Evolutionary conservation across 37 sponge, comb jelly and placozoan genomes (phyloP).

Genomic region (Diacarnus erythraeanus): DNA sequence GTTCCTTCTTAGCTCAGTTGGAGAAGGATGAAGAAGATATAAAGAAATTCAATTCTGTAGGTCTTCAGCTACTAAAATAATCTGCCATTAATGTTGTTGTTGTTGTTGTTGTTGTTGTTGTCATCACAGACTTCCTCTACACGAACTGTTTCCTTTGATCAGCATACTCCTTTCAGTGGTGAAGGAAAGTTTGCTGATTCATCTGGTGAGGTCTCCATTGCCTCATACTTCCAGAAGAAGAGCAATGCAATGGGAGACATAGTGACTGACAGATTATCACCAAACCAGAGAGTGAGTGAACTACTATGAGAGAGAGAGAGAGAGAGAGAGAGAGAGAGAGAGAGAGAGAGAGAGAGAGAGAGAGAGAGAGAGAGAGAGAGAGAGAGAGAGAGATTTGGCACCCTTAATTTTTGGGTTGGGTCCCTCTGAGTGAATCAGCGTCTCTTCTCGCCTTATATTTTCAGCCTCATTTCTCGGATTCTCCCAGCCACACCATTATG

Average conservation of each 20-base stretch:
- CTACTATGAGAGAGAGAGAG: not conserved
- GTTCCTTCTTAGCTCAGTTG: conserved; percentile 40
- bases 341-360: not conserved
- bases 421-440: no score
- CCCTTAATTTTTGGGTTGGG: not conserved
- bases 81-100: not conserved
- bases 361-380: not conserved
- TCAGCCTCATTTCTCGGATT: conserved; percentile 45
- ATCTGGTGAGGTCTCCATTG: conserved; percentile 24
- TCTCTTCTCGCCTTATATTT: no score
- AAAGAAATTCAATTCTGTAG: conserved; percentile 13
- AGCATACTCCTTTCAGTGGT: not conserved
- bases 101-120: not conserved
- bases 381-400: not conserved
- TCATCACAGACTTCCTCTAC: not conserved
- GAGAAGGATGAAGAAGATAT: conserved; percentile 38
- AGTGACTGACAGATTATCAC: not conserved
- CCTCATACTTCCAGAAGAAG: conserved; percentile 39
- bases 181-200: not conserved
- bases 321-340: not conserved
- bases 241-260: conserved; percentile 44
- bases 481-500: conserved; percentile 12
- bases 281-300: conserved; percentile 42
- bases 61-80: not conserved
- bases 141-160: not conserved